Conservation (phyloP, 2,113 vertebrate species). For the Gymnocephalus cernua region DNA sequence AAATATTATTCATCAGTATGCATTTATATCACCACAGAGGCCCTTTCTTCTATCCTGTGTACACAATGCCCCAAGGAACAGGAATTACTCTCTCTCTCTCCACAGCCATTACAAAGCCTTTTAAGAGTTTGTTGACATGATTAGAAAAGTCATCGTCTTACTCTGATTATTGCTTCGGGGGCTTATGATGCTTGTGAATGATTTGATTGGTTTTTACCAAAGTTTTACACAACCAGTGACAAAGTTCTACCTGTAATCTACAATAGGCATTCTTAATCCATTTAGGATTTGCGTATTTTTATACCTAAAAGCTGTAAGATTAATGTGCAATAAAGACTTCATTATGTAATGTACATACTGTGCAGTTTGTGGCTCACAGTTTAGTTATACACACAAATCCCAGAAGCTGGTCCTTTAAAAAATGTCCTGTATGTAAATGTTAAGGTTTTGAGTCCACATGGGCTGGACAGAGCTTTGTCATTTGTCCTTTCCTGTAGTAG, state of each 20-base stretch:
- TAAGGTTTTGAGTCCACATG: background rate
- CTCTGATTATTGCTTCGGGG: background rate
- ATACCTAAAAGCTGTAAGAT: background rate
- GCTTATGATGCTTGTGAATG: background rate
- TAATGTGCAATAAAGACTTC: background rate
- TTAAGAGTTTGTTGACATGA: background rate
- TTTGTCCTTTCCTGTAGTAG: background rate
- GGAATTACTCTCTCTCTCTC: background rate
- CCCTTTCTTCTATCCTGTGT: too few relatives aligned
- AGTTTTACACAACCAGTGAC: background rate
- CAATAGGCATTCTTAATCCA: background rate
- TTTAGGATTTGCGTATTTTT: background rate
- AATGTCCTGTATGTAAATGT: too few relatives aligned
- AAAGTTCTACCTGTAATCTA: background rate
- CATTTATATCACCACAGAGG: too few relatives aligned
- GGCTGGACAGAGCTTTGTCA: background rate
- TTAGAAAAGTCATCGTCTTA: background rate
- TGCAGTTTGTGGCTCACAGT: background rate
- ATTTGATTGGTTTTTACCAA: background rate
- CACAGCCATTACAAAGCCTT: too few relatives aligned
- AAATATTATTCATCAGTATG: too few relatives aligned
- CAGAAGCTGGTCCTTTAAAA: background rate
- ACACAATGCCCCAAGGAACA: background rate
- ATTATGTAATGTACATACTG: background rate
- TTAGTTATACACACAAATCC: background rate